Conservation (phyloP, 2,888 invertebrate species). For the Aporophyla lueneburgensis region DNA sequence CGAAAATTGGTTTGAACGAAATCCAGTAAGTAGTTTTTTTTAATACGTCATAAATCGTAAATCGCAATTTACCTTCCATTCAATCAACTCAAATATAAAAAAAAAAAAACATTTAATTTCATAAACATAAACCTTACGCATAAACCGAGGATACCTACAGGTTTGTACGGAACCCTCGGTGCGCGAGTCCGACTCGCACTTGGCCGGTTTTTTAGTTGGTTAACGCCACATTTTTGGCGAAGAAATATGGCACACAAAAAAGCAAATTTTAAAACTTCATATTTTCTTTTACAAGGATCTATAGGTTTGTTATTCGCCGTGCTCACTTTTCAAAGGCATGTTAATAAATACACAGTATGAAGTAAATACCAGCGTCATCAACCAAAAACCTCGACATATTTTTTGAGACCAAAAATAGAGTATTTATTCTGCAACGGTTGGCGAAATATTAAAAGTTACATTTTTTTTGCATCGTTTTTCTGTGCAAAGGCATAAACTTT, state of each 20-base stretch:
- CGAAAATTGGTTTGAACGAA: too few species aligned
- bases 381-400: background rate
- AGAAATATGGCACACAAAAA: background rate
- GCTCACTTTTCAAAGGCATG: background rate
- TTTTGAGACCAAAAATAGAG: slow-evolving; percentile 20
- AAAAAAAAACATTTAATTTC: too few species aligned
- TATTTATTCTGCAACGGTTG: slow-evolving; percentile 14
- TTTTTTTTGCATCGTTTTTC: slow-evolving; percentile 39
- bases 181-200: too few species aligned
- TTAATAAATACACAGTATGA: background rate
- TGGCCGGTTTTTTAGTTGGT: too few species aligned
- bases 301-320: background rate
- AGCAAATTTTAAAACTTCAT: background rate
- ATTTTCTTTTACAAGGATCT: background rate
- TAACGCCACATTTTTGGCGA: background rate
- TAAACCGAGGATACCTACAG: too few species aligned
- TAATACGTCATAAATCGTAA: too few species aligned
- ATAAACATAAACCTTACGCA: too few species aligned
- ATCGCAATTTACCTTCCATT: too few species aligned
- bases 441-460: slow-evolving; percentile 39
- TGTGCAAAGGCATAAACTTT: slow-evolving; percentile 49
- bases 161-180: too few species aligned
- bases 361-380: background rate
- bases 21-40: too few species aligned
- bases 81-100: too few species aligned